Conservation (phyloP, 2,113 vertebrate species). For the Dipodomys spectabilis region DNA sequence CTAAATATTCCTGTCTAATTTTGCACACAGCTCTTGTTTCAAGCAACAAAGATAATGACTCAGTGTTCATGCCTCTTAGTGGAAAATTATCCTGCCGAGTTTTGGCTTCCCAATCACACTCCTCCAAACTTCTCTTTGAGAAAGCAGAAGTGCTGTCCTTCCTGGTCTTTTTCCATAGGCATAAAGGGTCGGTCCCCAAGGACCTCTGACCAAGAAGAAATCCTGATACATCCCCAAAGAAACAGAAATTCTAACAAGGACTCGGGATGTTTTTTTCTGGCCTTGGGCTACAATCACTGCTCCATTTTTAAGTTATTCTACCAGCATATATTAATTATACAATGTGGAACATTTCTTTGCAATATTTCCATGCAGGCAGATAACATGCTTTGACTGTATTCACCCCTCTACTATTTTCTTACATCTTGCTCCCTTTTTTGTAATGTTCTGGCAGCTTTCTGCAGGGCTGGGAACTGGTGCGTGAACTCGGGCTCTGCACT, state of each 20-base stretch:
- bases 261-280: background rate
- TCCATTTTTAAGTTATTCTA: background rate
- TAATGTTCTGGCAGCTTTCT: too few species aligned
- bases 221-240: background rate
- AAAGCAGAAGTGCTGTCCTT: conserved; percentile 37
- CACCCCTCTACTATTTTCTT: too few species aligned
- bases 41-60: conserved; percentile 74
- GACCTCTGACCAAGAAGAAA: background rate
- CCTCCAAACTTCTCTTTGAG: conserved; percentile 42
- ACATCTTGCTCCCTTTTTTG: too few species aligned
- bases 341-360: too few species aligned
- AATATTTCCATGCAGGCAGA: too few species aligned
- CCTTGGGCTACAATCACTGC: background rate
- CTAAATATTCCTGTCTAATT: conserved; percentile 77
- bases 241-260: background rate
- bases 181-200: background rate
- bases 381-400: too few species aligned
- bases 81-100: conserved; percentile 69
- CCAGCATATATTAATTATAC: too few species aligned
- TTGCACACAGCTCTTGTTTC: conserved; percentile 77
- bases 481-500: too few species aligned
- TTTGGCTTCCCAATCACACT: conserved; percentile 47
- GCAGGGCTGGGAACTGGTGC: too few species aligned
- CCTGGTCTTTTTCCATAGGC: background rate
- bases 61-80: conserved; percentile 43